Evolutionary conservation across 1,140 invertebrate species (phyloP), one percentile per base, ranked within the genome.

Genomic region (Drosophila lacteicornis): DNA sequence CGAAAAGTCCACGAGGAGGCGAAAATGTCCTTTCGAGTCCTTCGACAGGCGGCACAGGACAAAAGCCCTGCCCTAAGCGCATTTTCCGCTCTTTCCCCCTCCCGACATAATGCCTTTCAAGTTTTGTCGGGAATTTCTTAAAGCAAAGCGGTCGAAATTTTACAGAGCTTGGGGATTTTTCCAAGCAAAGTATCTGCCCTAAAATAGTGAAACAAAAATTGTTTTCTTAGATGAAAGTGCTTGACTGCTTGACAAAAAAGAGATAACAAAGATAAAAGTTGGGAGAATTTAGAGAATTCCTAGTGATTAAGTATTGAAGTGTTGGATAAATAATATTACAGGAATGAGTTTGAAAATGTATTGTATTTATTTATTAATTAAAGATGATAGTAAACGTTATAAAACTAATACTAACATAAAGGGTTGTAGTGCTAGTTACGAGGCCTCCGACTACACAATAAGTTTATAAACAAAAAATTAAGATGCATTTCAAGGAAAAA

Each of bases 1-100:
- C 50, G 49, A 71, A 71, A 71, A 57, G 68, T 67, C 63, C 62
- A 43, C 25, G 68, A 19, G 47, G 36, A 40, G 58, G 50, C 59
- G 63, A 55, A 40, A 49, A 55, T 68, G 49, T 70, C 68, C 42
- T 66, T 55, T 22, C 61, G 40, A 57, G 68, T 68, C 33, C 36
- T 69, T 71, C 68, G 65, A 71, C 68, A 69, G 50, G 59, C 62
- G 49, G 46, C 42, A 19, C 49, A 71, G 63, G 43, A 69, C 62
- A 68, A 68, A 70, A 53, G 67, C 47, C 13, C 47, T 11, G 49
- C 67, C 67, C 33, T 7, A 40, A 57, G 63, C 68, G 51, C 50
- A 68, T 57, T 71, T 42, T 56, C 12, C 36, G 47, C 51, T 25
- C 30, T 25, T 25, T 17, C 36, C 15, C 6, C 8, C 11, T 4